These are phyloP conservation scores for Rhinolophus sinicus DNA, from an alignment of 2,113 vertebrate species.

Conservation along the genomic window DNA sequence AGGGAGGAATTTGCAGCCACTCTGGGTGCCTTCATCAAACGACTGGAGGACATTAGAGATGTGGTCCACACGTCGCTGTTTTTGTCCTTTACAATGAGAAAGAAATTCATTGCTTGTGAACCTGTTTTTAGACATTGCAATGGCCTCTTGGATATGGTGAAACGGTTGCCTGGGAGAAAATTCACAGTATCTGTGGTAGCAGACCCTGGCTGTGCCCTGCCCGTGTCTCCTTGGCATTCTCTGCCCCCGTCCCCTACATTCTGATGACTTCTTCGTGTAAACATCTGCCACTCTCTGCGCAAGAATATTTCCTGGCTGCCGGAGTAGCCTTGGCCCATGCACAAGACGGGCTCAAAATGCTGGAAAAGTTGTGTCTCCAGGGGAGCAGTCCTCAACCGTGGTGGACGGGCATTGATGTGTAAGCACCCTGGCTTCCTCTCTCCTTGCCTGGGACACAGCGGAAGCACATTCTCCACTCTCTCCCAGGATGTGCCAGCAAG, in stretches of 20 bases:
- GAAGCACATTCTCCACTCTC: not conserved
- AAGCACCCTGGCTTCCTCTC: not conserved
- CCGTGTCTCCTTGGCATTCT: accelerated
- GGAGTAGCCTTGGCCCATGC: too few species aligned
- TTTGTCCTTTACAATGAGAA: not conserved
- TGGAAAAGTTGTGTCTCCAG: not conserved
- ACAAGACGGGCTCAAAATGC: not conserved
- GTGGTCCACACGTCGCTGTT: not conserved
- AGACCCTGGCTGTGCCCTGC: not conserved
- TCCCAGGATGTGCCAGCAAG: not conserved
- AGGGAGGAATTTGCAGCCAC: not conserved
- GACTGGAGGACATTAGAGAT: not conserved
- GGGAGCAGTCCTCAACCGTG: not conserved
- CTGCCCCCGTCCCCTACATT: not conserved
- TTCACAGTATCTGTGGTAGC: not conserved
- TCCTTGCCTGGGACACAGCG: not conserved
- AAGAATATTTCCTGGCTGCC: not conserved
- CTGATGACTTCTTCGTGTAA: not conserved
- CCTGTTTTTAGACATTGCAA: not conserved
- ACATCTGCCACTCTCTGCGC: not conserved
- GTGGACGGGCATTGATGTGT: not conserved
- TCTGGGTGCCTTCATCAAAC: not conserved
- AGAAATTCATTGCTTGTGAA: not conserved
- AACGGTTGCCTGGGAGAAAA: not conserved
- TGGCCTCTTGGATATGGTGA: not conserved